These are phyloP conservation scores for Madoqua kirkii DNA, from an alignment of 2,113 vertebrate genomes.

Conservation along the genomic window DNA sequence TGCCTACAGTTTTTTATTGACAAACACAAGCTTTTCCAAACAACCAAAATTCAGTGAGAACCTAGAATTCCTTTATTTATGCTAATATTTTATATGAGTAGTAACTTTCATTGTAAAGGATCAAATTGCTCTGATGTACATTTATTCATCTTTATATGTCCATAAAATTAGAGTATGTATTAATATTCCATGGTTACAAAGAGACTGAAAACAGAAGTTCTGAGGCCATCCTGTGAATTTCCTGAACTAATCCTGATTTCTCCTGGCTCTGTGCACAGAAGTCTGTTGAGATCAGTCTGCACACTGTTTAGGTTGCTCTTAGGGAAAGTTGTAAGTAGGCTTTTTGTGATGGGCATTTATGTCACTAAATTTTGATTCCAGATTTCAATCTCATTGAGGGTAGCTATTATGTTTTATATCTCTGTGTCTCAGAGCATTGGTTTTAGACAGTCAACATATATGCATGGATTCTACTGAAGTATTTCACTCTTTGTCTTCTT, in stretches of 20 bases:
- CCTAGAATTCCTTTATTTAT: background rate
- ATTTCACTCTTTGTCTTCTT: background rate
- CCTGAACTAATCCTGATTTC: background rate
- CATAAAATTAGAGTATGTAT: background rate
- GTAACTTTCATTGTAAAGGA: background rate
- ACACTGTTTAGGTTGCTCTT: background rate
- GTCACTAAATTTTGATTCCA: background rate
- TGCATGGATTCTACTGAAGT: background rate
- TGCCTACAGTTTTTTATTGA: background rate
- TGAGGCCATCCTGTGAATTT: background rate
- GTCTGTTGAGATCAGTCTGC: background rate
- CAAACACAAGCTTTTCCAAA: constrained; percentile 31
- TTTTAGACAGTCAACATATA: background rate
- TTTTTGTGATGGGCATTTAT: background rate
- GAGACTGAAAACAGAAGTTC: background rate
- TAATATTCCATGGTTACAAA: background rate
- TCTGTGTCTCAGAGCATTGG: background rate
- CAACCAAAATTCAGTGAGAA: background rate
- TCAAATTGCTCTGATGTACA: background rate
- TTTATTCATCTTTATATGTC: constrained; percentile 23
- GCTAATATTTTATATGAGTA: constrained; percentile 16
- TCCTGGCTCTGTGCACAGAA: background rate
- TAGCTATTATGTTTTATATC: background rate
- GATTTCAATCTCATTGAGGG: background rate
- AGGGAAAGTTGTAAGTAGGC: background rate